Conservation (phyloP, 2,113 vertebrate species). For the Raphicerus campestris region DNA sequence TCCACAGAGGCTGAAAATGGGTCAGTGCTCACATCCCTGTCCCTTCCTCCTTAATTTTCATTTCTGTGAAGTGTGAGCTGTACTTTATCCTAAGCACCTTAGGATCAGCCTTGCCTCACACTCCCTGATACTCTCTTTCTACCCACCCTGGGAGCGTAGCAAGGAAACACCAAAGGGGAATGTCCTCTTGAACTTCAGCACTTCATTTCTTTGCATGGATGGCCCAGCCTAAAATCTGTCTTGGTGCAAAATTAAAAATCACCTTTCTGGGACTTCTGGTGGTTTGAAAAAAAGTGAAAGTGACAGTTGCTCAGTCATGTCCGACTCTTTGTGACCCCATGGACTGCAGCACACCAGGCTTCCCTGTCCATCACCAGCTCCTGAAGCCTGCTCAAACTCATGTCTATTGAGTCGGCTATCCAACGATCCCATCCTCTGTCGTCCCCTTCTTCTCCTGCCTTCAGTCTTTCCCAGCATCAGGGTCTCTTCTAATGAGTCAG, state of each 20-base stretch:
- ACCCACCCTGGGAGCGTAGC: neutral
- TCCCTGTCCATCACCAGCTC: neutral
- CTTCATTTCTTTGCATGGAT: neutral
- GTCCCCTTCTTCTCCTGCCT: neutral
- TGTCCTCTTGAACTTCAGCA: neutral
- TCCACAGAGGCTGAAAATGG: neutral
- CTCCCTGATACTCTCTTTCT: neutral
- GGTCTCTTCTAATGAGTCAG: neutral
- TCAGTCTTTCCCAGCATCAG: neutral
- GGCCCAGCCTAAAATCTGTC: neutral
- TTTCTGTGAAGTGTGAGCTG: neutral
- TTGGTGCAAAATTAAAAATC: neutral
- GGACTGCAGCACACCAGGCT: neutral
- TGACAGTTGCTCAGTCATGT: neutral
- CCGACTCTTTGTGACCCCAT: neutral
- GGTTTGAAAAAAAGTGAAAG: neutral
- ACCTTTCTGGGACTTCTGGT: neutral
- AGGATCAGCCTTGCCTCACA: neutral
- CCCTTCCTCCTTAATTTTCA: neutral
- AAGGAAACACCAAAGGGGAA: neutral
- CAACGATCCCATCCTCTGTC: neutral
- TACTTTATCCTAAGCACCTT: neutral
- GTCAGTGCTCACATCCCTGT: neutral
- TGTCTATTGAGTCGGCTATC: neutral
- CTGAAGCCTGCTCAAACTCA: neutral